Evolutionary conservation across 2,113 vertebrate species (phyloP), one percentile per base, ranked within the genome.

Genomic region (Merops nubicus): DNA sequence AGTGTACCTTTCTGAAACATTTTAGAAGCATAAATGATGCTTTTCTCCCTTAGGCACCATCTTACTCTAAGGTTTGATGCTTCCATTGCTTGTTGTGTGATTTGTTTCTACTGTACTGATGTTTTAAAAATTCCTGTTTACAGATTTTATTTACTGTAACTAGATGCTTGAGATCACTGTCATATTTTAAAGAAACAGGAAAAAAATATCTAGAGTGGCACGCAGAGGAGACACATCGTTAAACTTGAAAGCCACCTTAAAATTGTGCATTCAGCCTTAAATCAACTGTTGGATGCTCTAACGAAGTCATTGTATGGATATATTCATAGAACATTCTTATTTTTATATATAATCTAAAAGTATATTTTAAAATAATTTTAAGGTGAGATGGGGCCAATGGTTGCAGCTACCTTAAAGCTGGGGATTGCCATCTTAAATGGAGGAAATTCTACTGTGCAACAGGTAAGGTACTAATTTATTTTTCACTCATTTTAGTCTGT

Each of bases 341-440:
- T 43, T 75, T 62, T 50, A n/a, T 48, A n/a, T n/a, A 53, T 75
- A 17, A 87, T 68, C 10, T 12, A 50, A 95, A 62, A 54, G 11
- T 36, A 6, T 67, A 34, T 82, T 93, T 94, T 12, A 3, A 34
- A 84, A 25, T 96, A 7, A 93, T 93, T 98, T 97, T 33, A 83
- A 99, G 99, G 99, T 96, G 99, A 99, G 85, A 99, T 99, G 98
- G 99, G 99, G 29, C 99, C 98, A 28, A 99, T 99, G 99, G 99
- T 99, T 95, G 99, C 99, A 36, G 99, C 99, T 17, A 99, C 99
- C 19, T 96, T 99, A 75, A 99, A 99, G 96, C 98, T 99, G 81
- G 99, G 99, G 19, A 99, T 99, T 77, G 99, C 99, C 29, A 98
- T 99, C 54, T 98, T 99, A 82, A 99, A 99, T 91, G 99, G 99